Conservation (phyloP, 2,888 invertebrate genomes). For the Macrosiphum euphorbiae region DNA sequence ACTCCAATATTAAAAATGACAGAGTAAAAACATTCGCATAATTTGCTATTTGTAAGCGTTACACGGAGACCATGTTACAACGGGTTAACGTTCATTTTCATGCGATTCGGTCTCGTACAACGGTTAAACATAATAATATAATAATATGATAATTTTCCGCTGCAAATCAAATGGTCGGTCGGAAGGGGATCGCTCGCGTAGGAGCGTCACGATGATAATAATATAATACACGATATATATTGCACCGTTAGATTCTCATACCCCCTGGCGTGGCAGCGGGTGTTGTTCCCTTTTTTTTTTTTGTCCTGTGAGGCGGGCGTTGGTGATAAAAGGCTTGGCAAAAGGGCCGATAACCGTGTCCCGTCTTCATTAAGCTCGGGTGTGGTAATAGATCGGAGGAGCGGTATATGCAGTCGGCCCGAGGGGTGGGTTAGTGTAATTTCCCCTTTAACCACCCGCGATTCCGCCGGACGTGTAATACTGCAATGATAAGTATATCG, state of each 20-base stretch:
- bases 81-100: not conserved
- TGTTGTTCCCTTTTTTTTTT: not conserved
- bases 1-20: not conserved
- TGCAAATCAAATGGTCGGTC: not conserved
- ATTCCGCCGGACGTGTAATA: not conserved
- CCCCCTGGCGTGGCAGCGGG: not conserved
- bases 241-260: not conserved
- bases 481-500: not conserved
- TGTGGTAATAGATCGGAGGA: not conserved
- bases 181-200: not conserved
- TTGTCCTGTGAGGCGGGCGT: not conserved
- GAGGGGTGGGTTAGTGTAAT: not conserved
- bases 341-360: conserved; percentile 43
- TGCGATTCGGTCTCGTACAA: not conserved
- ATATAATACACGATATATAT: not conserved
- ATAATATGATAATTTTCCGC: not conserved
- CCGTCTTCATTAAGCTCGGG: conserved; percentile 40
- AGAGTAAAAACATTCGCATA: not conserved
- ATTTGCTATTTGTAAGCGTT: not conserved
- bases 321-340: not conserved
- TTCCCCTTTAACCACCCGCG: not conserved
- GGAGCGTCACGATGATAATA: not conserved
- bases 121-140: not conserved
- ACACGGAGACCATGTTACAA: not conserved
- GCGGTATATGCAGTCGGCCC: not conserved